Conservation (phyloP, 2,113 vertebrate species). For the Myotis yumanensis region DNA sequence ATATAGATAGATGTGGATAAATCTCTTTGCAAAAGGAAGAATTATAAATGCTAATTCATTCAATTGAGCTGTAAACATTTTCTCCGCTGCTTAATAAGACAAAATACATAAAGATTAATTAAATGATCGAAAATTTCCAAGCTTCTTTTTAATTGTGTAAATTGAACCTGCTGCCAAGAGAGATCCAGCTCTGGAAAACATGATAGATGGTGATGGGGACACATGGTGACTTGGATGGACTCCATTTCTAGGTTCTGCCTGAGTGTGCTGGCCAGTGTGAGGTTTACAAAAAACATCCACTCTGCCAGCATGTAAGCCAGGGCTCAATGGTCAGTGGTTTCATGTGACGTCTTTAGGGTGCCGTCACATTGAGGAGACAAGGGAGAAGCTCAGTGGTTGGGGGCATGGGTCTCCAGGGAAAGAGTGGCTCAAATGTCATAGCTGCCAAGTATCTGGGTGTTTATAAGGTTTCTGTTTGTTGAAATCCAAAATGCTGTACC, state of each 20-base stretch:
- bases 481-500: not conserved
- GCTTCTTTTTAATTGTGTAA: constrained; percentile 61
- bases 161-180: constrained; percentile 60
- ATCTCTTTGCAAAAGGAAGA: constrained; percentile 37
- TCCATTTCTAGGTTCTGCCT: constrained; percentile 44
- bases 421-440: not conserved
- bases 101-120: constrained; percentile 67
- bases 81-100: constrained; percentile 56
- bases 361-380: not conserved
- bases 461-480: constrained; percentile 33
- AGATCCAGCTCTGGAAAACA: constrained; percentile 47
- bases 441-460: not conserved
- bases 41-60: constrained; percentile 61
- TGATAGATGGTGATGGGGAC: constrained; percentile 37
- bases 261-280: not conserved
- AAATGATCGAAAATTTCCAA: constrained; percentile 56
- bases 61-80: constrained; percentile 55
- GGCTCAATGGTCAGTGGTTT: not conserved
- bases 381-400: not conserved
- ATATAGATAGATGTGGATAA: constrained; percentile 47
- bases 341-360: not conserved
- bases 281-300: not conserved
- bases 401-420: not conserved
- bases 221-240: constrained; percentile 51
- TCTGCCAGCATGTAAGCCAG: not conserved